These are phyloP conservation scores for Loripinus fragilis DNA, from an alignment of 2,888 invertebrate species.

Conservation along the genomic window DNA sequence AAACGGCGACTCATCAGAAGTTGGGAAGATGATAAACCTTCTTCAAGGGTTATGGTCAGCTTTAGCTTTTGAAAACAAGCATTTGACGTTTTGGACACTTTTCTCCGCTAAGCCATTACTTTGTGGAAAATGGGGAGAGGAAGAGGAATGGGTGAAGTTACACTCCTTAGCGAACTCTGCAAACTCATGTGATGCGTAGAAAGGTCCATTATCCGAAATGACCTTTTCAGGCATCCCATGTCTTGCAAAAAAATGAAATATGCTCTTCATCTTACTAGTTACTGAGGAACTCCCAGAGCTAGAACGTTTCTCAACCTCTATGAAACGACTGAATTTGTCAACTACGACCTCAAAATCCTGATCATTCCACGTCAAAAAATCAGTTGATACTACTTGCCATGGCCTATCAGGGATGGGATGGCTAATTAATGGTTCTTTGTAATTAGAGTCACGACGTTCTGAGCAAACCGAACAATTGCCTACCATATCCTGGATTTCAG, in stretches of 20 bases:
- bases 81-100: slow-evolving; percentile 57
- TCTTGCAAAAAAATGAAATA: slow-evolving; percentile 38
- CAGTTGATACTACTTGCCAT: slow-evolving; percentile 53
- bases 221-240: slow-evolving; percentile 41
- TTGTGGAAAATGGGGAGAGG: slow-evolving; percentile 50
- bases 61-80: slow-evolving; percentile 40
- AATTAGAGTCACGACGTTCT: slow-evolving; percentile 37
- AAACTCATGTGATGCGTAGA: slow-evolving; percentile 45
- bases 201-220: slow-evolving; percentile 56
- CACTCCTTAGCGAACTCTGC: too few relatives aligned
- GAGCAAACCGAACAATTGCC: slow-evolving; percentile 38
- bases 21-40: too few relatives aligned
- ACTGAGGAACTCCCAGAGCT: slow-evolving; percentile 23
- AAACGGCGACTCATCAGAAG: slow-evolving; percentile 46
- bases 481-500: background rate
- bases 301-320: slow-evolving; percentile 44
- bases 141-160: slow-evolving; percentile 55
- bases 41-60: slow-evolving; percentile 29
- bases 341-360: slow-evolving; percentile 44
- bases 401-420: slow-evolving; percentile 50
- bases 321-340: slow-evolving; percentile 49
- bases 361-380: slow-evolving; percentile 44
- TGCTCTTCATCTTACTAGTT: slow-evolving; percentile 20
- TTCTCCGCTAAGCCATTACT: slow-evolving; percentile 62
- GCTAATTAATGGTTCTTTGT: slow-evolving; percentile 40